Evolutionary conservation across 2,113 vertebrate species (phyloP).

Genomic region (Heterotilapia buettikoferi): DNA sequence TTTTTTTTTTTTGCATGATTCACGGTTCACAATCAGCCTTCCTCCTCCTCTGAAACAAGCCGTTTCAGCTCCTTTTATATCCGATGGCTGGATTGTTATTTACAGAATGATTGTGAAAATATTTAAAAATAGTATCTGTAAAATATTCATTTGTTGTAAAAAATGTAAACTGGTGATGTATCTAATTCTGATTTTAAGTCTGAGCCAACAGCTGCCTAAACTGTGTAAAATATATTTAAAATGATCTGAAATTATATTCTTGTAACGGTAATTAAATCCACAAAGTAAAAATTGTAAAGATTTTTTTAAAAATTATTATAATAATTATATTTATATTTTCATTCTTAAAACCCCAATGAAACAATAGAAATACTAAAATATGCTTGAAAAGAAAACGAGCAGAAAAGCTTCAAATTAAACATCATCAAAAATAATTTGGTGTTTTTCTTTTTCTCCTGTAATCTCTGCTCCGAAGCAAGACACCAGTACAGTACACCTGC

Average conservation of each 20-base stretch:
- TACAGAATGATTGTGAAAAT: not conserved
- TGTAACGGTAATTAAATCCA: not conserved
- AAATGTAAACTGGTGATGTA: not conserved
- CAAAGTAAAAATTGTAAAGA: not conserved
- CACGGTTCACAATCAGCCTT: not conserved
- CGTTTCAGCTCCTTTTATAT: not conserved
- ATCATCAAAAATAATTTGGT: not conserved
- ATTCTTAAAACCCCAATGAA: not conserved
- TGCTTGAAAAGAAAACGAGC: not conserved
- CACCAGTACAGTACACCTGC: not conserved
- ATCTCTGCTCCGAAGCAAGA: not conserved
- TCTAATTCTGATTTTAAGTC: not conserved
- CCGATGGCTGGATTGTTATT: not conserved
- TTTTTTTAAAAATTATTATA: fast-evolving
- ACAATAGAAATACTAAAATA: not conserved
- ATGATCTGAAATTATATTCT: not conserved
- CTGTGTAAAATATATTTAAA: not conserved
- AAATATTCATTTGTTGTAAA: not conserved
- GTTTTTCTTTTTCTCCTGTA: not conserved
- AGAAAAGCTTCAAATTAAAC: not conserved
- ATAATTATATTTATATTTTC: not conserved
- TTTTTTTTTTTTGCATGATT: not conserved
- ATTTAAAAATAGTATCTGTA: not conserved
- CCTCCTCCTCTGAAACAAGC: not conserved
- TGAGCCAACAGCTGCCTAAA: not conserved